Evolutionary conservation across 2,113 vertebrate genomes (phyloP), one percentile per base, ranked within the genome.

Genomic region (Zeus faber): DNA sequence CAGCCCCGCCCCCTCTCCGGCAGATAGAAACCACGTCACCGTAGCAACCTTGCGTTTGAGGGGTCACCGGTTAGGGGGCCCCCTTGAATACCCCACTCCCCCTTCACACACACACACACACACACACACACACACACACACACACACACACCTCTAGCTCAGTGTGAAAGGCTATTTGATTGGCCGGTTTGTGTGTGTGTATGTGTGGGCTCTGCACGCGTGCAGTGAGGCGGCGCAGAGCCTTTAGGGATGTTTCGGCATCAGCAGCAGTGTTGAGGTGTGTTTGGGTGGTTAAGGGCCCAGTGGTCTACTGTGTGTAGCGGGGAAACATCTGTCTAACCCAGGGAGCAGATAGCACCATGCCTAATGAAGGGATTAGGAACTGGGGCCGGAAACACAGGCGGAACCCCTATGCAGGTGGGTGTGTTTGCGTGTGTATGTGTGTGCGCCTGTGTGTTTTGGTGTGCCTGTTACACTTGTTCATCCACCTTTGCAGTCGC

Each of bases 21-120:
- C 61, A 78, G 77, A 82, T 81, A 75, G 75, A 64, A 65, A 61
- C 53, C 25, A 2, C 72, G 67, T 81, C 77, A 76, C 77, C 75
- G 40, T 84, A 67, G 80, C 76, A 85, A 82, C 83, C 79, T 5
- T 9, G 25, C 51, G 60, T 62, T 62, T 41, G 25, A 61, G 62
- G 69, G 84, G 80, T 77, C 61, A 76, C 41, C 9, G 25, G 29
- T 73, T 56, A 55, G 71, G 66, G 67, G 43, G 49, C 60, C 59
- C 45, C 23, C 46, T 54, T 78, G 46, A 83, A 82, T 67, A 41
- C 57, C 54, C 52, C 59, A 37, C 68, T 67, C 73, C 55, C 64
- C 49, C 54, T 22, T 39, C 14, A 24, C 21, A 35, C 43, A 26
- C 50, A 10, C 37, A 29, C 27, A 35, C 31, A 35, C 48, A 4